Base-by-base conservation (phyloP, 2,888 invertebrate genomes). In the Achlya flavicornis region DNA sequence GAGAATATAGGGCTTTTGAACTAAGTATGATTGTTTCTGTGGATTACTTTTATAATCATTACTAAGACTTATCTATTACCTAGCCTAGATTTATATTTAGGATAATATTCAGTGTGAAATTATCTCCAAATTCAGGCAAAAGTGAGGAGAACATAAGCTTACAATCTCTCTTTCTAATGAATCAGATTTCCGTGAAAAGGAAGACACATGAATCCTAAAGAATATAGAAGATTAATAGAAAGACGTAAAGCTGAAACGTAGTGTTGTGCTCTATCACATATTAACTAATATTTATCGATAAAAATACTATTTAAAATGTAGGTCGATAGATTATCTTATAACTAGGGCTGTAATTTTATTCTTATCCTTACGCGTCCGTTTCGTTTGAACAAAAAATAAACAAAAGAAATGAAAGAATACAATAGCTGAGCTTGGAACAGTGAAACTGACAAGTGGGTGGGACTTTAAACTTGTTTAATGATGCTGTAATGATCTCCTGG, bases 381-480 rank as follows among this genome's bases (percentile, higher is more conserved):
- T 53, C 53, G 19, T 53, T 53, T 53, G 53, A 53, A 53, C 16
- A 14, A 10, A 53, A 53, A 53, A 53, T 53, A 53, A 53, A 53
- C 53, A 19, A 53, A 19, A 53, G 53, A 19, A 19, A 19, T 16
- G 19, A 19, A 7, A 8, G 10, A 8, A 16, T 19, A 53, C 53
- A 53, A 53, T 19, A 10, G 53, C 53, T 16, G 53, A 16, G 53
- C 53, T 53, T 53, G 53, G 19, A 53, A 19, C 10, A 10, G 16
- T 53, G 53, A 19, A 53, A 19, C 53, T 10, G 53, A 53, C 53
- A 19, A 53, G 53, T 53, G 59, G 59, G 10, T n/a, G 33, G 35
- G 16, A 16, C 35, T 59, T 59, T 16, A n/a, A n/a, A 33, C n/a
- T 35, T 38, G 35, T 38, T 7, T 16, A 59, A 59, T 33, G 53